A percentile compares a stretch with the other conserved stretches of the same genome.
These are phyloP conservation scores for Micromys minutus DNA, from an alignment of 2,113 vertebrate species.

Conservation along the genomic window DNA sequence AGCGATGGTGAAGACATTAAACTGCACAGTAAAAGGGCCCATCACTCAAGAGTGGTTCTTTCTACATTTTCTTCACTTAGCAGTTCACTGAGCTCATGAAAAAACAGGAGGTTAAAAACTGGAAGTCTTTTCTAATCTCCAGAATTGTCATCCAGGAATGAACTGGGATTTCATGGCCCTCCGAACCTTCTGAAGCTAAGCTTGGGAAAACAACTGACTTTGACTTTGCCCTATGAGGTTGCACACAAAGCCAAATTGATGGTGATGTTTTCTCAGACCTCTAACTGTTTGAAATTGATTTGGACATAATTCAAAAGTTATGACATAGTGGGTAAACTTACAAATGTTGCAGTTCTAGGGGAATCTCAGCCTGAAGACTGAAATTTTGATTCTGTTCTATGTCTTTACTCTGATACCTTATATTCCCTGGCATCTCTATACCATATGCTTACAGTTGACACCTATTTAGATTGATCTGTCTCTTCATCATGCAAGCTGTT, in stretches of 20 bases:
- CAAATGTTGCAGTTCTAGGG: not conserved
- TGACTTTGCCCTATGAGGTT: not conserved
- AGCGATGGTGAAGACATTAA: not conserved
- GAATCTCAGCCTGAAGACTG: not conserved
- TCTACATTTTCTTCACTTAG: not conserved
- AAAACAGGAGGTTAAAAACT: not conserved
- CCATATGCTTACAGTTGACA: not conserved
- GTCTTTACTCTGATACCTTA: too few species aligned
- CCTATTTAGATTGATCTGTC: not conserved
- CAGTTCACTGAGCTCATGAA: not conserved
- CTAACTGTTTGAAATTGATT: not conserved
- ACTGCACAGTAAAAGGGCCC: too few species aligned
- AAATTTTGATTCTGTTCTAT: not conserved
- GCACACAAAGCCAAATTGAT: not conserved
- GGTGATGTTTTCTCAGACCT: not conserved
- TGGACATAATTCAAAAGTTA: not conserved
- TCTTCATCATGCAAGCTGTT: not conserved
- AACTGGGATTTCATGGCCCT: not conserved
- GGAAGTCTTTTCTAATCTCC: constrained; percentile 9
- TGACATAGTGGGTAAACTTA: not conserved
- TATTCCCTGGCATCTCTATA: not conserved
- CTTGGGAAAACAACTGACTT: not conserved
- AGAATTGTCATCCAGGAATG: not conserved
- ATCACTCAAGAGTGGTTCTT: rapidly evolving
- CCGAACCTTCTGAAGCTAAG: constrained; percentile 1